Evolutionary conservation across 2,888 invertebrate species (phyloP).

Genomic region (Temnothorax unifasciatus): DNA sequence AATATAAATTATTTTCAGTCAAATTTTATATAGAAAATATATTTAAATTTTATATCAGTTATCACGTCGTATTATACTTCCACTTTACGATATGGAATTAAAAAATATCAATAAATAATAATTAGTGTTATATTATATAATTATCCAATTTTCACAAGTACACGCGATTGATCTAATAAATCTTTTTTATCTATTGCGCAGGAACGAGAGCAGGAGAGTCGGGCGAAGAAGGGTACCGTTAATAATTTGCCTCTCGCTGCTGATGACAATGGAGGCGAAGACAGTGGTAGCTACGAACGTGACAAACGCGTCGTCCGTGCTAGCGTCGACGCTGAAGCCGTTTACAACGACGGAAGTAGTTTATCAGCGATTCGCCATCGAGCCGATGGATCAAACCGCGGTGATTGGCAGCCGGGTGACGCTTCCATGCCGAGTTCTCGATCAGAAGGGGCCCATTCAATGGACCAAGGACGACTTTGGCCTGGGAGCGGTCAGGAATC

Average conservation of each 20-base stretch:
- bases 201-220: slow-evolving; percentile 47
- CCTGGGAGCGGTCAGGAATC: slow-evolving; percentile 95
- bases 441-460: slow-evolving; percentile 95
- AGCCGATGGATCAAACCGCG: slow-evolving; percentile 96
- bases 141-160: background rate
- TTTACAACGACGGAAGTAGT: slow-evolving; percentile 84
- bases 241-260: slow-evolving; percentile 76
- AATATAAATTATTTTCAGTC: background rate
- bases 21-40: background rate
- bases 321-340: slow-evolving; percentile 80
- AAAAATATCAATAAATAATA: background rate
- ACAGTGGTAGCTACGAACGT: slow-evolving; percentile 72
- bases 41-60: background rate
- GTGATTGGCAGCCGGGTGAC: slow-evolving; percentile 95
- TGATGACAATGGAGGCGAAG: slow-evolving; percentile 72
- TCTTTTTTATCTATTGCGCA: slow-evolving; percentile 23
- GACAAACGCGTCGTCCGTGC: slow-evolving; percentile 73
- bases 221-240: slow-evolving; percentile 72
- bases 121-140: background rate
- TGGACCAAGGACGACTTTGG: slow-evolving; percentile 99
- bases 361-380: slow-evolving; percentile 95
- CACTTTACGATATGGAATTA: background rate
- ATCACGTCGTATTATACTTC: background rate
- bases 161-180: background rate
- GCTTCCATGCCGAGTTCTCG: slow-evolving; percentile 95